Evolutionary conservation across 2,888 invertebrate species (phyloP), one percentile per base, ranked within the genome.

Genomic region (Drosophila peninsularis): DNA sequence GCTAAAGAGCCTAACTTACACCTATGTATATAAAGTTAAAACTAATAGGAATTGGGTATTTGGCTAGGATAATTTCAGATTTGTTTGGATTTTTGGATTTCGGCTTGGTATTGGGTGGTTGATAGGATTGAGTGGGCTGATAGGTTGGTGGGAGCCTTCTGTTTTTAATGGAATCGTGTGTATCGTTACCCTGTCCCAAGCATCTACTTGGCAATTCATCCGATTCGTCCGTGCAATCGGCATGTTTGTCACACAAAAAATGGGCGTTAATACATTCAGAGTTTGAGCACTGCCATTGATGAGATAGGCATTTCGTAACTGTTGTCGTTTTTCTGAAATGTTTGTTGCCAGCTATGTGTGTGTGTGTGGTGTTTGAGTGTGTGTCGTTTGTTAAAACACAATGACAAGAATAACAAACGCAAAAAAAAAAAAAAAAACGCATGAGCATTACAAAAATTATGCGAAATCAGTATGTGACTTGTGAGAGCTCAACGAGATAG

Each of bases 231-330:
- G 79, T 68, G 91, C 96, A 96, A 91, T 96, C 94, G 19, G 62
- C 67, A 11, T 84, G 71, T 32, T 92, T 91, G 92, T 96, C 93
- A 92, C 96, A 95, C 78, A 93, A 91, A 90, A 93, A 93, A 70
- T 92, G 92, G 82, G 89, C 90, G 79, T 94, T 93, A 79, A 95
- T 94, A 92, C 95, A 95, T 91, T 93, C 91, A 89, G 94, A 94
- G 91, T 94, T 94, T 86, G 93, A 93, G 92, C 96, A 96, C 90
- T 93, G 93, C 94, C 95, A 95, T 71, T 93, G 93, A 82, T 93
- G 62, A 36, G 63, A 11, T 45, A 61, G 81, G 73, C 92, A 92
- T 62, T 64, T 67, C 57, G 63, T 82, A 54, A 44, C 54, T 45
- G 42, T 45, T 41, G 65, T 37, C 75, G 75, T 45, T 68, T 80